Evolutionary conservation across 2,797 vertebrate species (phyloP).

Genomic region (Gadopsis marmoratus): DNA sequence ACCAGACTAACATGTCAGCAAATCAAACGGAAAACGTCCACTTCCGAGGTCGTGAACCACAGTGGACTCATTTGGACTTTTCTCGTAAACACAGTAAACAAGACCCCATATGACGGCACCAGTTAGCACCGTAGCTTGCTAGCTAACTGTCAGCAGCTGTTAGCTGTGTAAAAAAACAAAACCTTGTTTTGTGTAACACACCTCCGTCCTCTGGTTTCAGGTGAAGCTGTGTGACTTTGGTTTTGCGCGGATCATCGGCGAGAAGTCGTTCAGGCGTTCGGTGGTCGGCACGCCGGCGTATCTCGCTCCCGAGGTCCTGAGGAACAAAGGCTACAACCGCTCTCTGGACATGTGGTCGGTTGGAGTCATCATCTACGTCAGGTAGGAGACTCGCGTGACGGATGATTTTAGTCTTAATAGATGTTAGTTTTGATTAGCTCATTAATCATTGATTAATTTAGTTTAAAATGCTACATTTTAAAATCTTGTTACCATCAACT

Average conservation of each 20-base stretch:
- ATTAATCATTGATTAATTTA: no score
- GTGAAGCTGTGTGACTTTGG: conserved; percentile 98
- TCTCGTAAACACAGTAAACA: no score
- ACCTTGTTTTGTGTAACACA: background rate
- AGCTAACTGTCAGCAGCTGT: no score
- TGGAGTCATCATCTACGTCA: conserved; percentile 96
- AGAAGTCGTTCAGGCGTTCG: conserved; percentile 96
- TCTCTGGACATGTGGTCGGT: conserved; percentile 99
- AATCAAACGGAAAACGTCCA: no score
- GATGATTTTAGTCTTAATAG: no score
- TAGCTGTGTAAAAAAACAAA: no score
- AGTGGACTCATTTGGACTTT: no score
- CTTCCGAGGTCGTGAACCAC: no score
- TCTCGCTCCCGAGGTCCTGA: conserved; percentile 94
- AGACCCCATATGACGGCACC: no score
- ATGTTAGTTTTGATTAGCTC: no score
- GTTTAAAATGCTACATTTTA: background rate
- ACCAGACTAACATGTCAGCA: no score
- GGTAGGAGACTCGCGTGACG: conserved; percentile 35
- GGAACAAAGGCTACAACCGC: conserved; percentile 97
- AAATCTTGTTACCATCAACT: background rate
- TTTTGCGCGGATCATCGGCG: conserved; percentile 97
- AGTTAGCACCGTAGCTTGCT: no score
- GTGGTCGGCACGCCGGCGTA: conserved; percentile 97
- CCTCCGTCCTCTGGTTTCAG: conserved; percentile 69